These are phyloP conservation scores for Sebastes nivosus DNA, from an alignment of 2,797 vertebrate genomes.

Conservation along the genomic window DNA sequence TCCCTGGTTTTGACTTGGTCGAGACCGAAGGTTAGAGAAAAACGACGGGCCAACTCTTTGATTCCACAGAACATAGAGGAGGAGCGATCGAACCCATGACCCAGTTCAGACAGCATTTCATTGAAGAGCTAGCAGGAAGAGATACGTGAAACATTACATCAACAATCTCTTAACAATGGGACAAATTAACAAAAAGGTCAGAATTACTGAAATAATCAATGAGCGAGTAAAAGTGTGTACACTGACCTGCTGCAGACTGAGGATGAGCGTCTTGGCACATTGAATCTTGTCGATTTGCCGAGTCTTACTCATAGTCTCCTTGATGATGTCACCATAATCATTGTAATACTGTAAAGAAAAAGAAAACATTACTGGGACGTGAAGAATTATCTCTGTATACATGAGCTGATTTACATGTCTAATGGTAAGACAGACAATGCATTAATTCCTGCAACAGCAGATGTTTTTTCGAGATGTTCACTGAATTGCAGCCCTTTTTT, in stretches of 20 bases:
- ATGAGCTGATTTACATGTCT: not conserved
- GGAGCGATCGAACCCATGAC: conserved; percentile 96
- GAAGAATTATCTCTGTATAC: not conserved
- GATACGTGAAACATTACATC: not conserved
- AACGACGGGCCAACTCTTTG: conserved; percentile 98
- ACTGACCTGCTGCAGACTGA: conserved; percentile 98
- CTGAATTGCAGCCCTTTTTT: not conserved
- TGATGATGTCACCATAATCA: conserved; percentile 99
- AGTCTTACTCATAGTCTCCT: conserved; percentile 99
- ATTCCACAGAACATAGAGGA: conserved; percentile 97
- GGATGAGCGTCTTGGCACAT: conserved; percentile 98
- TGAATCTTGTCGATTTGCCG: conserved; percentile 99
- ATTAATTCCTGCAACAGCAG: not conserved
- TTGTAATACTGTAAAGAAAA: conserved; percentile 92
- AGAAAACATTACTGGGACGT: not conserved
- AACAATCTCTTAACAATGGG: not conserved
- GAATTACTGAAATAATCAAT: not conserved
- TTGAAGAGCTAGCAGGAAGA: conserved; percentile 90
- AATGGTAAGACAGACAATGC: not conserved
- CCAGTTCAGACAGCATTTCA: conserved; percentile 98
- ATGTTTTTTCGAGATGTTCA: not conserved
- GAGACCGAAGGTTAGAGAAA: conserved; percentile 97
- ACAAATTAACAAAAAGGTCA: not conserved
- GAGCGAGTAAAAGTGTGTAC: not conserved
- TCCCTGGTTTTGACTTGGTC: conserved; percentile 99